These are phyloP conservation scores for Panopea generosa DNA, from an alignment of 2,888 invertebrate species.

Conservation along the genomic window DNA sequence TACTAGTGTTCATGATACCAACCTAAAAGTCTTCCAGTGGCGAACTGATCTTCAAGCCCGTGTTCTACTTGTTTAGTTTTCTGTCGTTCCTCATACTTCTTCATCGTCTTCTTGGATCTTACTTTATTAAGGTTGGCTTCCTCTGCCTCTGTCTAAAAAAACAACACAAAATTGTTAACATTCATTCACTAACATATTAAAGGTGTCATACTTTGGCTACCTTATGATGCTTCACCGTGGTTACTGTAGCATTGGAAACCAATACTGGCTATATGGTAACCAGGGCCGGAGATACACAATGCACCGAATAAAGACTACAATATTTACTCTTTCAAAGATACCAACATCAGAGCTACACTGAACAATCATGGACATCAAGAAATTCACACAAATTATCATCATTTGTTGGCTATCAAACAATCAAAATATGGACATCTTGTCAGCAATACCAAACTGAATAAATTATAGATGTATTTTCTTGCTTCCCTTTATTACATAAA, in stretches of 20 bases:
- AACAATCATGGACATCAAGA: not conserved
- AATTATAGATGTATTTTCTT: too few relatives aligned
- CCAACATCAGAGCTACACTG: conserved; percentile 7
- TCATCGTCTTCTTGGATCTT: conserved; percentile 95
- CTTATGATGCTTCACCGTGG: conserved; percentile 38
- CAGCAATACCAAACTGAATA: too few relatives aligned
- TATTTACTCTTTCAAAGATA: too few relatives aligned
- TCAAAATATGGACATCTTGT: too few relatives aligned
- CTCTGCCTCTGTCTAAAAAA: conserved; percentile 89
- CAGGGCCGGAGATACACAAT: conserved; percentile 38
- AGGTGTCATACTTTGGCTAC: conserved; percentile 5
- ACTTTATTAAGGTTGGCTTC: conserved; percentile 97
- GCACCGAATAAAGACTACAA: not conserved
- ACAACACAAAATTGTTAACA: not conserved
- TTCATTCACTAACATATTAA: conserved; percentile 20
- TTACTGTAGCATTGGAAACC: conserved; percentile 33
- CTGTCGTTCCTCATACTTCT: conserved; percentile 97
- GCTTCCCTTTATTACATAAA: too few relatives aligned
- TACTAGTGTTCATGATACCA: too few relatives aligned
- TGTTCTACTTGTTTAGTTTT: conserved; percentile 96
- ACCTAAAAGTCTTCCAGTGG: conserved; percentile 97
- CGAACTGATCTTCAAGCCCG: conserved; percentile 98
- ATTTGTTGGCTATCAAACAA: not conserved
- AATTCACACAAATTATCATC: not conserved
- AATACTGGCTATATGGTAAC: conserved; percentile 17